A percentile compares a stretch with the other conserved stretches of the same genome.
Conservation (phyloP, 1,140 invertebrate genomes). For the Diprion similis region DNA sequence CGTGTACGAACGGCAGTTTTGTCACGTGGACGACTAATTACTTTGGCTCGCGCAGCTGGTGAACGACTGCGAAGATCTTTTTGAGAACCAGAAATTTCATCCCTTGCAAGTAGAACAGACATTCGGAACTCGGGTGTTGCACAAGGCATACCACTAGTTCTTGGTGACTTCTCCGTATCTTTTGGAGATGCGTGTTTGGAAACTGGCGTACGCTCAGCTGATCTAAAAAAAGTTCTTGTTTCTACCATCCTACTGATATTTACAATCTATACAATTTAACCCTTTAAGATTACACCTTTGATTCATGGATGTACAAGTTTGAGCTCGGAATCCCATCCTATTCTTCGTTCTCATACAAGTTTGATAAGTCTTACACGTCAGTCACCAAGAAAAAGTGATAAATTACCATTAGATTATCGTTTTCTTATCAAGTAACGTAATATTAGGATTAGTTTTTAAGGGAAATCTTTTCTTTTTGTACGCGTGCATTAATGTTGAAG, state of each 20-base stretch:
- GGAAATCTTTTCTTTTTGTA: not conserved
- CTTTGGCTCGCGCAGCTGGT: conserved; percentile 49
- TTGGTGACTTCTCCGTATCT: conserved; percentile 48
- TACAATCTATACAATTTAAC: conserved; percentile 8
- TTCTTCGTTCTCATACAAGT: too few relatives aligned
- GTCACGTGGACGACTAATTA: conserved; percentile 52
- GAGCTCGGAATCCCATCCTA: too few relatives aligned
- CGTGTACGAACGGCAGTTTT: conserved; percentile 53
- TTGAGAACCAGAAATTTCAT: conserved; percentile 63
- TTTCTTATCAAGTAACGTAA: not conserved
- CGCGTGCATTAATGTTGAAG: not conserved
- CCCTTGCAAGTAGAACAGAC: conserved; percentile 72
- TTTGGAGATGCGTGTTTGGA: conserved; percentile 51
- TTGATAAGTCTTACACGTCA: not conserved
- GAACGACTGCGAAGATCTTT: conserved; percentile 56
- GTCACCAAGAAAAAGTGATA: conserved; percentile 15
- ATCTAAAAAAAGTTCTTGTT: conserved; percentile 40
- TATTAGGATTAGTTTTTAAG: too few relatives aligned
- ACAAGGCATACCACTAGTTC: conserved; percentile 49
- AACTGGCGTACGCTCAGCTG: conserved; percentile 50
- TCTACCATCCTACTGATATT: conserved; percentile 19
- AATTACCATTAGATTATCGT: not conserved
- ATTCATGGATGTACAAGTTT: not conserved
- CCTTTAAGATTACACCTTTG: not conserved
- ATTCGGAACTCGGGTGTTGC: conserved; percentile 70